Base-by-base conservation (phyloP, 2,888 invertebrate species). In the Lucinisca nassula region DNA sequence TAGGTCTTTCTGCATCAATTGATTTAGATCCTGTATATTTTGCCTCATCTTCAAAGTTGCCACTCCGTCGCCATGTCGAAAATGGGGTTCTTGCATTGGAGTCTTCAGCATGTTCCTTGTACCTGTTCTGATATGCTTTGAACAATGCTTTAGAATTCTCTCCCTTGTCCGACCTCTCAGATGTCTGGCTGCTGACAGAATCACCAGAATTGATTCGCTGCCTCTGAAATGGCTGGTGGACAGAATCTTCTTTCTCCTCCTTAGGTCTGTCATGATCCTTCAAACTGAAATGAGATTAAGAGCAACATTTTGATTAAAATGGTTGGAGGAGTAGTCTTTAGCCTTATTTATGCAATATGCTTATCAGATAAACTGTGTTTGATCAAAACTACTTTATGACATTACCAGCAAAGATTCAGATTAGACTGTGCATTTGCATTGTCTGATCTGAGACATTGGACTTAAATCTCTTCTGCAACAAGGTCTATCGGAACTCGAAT, bases 51-150 rank as follows among this genome's bases (percentile, higher is more conserved):
- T 90, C 90, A 82, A 84, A 90, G 58, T 90, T 74, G 78, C 90
- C 90, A 58, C 90, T 90, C 76, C 90, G 85, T 90, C 90, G 90
- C 90, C 90, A 90, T 49, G 87, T 78, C 90, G 87, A 90, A 90
- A 90, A 90, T 67, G 90, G 90, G 72, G 87, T 61, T 58, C 82
- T 84, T 30, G 51, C 70, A 61, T 73, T 51, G 49, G 89, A 76
- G 77, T 90, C 89, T 17, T 81, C 87, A 51, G 70, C 38, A 72
- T 67, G 82, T 78, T 90, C 90, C 79, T 88, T 61, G 84, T 90
- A 90, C 17, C 90, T 85, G 79, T 85, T 80, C 79, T 87, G 87
- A 58, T 87, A 76, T 74, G 87, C 90, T 77, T 79, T 79, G 24
- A 90, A 86, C 61, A 90, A 77, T 67, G 90, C 83, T 70, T 87